Evolutionary conservation across 2,888 invertebrate genomes (phyloP).

Genomic region (Drosophila percnosoma): DNA sequence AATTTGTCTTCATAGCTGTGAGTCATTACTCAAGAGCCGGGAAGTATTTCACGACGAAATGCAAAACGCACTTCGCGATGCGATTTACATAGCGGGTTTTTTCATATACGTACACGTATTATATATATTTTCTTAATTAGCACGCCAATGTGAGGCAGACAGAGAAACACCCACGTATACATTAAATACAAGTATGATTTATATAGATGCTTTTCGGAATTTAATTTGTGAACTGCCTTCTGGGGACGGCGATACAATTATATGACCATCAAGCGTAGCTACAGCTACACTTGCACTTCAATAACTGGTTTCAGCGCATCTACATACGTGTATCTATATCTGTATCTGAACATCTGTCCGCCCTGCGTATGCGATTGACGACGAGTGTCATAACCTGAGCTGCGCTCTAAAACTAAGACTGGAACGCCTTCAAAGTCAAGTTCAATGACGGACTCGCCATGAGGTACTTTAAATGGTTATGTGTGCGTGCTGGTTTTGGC

Average conservation of each 20-base stretch:
- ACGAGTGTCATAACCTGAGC: conserved; percentile 63
- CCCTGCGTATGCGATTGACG: conserved; percentile 61
- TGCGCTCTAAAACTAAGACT: conserved; percentile 56
- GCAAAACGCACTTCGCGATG: conserved; percentile 46
- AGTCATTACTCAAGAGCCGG: conserved; percentile 56
- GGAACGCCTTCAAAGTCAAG: conserved; percentile 80
- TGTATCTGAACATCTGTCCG: conserved; percentile 39
- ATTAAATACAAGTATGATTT: conserved; percentile 35
- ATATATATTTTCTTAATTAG: conserved; percentile 58
- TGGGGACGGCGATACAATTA: conserved; percentile 49
- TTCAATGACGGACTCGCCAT: conserved; percentile 71
- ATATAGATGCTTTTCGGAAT: conserved; percentile 42
- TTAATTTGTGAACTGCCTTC: conserved; percentile 43
- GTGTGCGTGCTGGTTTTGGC: conserved; percentile 39
- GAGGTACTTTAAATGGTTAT: conserved; percentile 61
- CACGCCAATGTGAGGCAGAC: conserved; percentile 51
- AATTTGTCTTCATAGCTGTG: conserved; percentile 44
- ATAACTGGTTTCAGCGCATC: conserved; percentile 59
- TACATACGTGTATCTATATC: conserved; percentile 13
- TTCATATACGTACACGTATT: conserved; percentile 14
- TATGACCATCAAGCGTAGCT: conserved; percentile 58
- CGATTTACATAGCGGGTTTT: conserved; percentile 42
- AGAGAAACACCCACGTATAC: conserved; percentile 43
- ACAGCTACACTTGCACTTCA: conserved; percentile 55
- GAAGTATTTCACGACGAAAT: conserved; percentile 67